A percentile compares a stretch with the other conserved stretches of the same genome.
Conservation (phyloP, 2,888 invertebrate genomes). For the Alsophila aescularia region DNA sequence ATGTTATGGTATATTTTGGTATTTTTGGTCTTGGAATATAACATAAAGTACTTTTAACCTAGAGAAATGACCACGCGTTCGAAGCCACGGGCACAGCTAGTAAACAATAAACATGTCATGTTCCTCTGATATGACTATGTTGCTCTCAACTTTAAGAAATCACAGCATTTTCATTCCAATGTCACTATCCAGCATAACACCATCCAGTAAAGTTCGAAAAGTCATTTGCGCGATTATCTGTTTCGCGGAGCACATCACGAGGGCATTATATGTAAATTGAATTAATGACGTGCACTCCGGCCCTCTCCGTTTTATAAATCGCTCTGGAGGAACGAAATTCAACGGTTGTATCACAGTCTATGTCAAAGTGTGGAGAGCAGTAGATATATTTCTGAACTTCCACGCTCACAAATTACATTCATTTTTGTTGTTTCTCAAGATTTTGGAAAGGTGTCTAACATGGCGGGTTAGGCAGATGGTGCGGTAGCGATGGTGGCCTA, state of each 20-base stretch:
- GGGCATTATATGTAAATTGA: conserved; percentile 73
- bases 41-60: no score
- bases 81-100: no score
- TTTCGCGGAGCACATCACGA: conserved; percentile 70
- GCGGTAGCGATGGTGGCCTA: no score
- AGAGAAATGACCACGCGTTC: no score
- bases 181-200: conserved; percentile 47
- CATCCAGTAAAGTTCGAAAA: conserved; percentile 69
- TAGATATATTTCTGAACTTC: not conserved
- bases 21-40: no score
- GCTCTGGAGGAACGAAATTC: conserved; percentile 18
- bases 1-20: no score
- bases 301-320: conserved; percentile 53
- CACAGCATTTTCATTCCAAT: not conserved
- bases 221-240: conserved; percentile 80
- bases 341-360: conserved; percentile 1
- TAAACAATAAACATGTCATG: no score
- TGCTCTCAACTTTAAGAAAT: not conserved
- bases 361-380: not conserved
- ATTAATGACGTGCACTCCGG: conserved; percentile 69
- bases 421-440: no score
- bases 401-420: not conserved
- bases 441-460: no score
- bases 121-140: not conserved
- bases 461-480: no score